Base-by-base conservation (phyloP, 2,888 invertebrate genomes). In the Crocallis elinguaria region DNA sequence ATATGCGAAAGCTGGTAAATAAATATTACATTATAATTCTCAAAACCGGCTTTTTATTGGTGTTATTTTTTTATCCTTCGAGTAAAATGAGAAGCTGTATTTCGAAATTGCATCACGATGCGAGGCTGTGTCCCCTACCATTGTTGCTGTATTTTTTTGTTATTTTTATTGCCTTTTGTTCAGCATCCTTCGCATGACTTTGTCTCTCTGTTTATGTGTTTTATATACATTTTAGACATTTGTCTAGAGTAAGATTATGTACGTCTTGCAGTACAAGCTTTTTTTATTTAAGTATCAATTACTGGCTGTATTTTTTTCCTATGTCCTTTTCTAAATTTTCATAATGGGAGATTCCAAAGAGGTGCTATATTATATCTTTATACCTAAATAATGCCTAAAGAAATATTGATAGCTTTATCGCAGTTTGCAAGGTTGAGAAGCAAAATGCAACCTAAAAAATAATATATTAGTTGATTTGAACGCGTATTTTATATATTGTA, bases 1-100 rank as follows among this genome's bases (percentile, higher is more conserved):
- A 29, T 36, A 37, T 37, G 36, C 38, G 45, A 12, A 14, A 23
- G 42, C 46, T 19, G 37, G 36, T 54, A 54, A 54, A 36, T 46
- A 46, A 51, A 14, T 16, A 38, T 32, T 14, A 39, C 13, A 3
- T 33, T 50, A 3, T 48, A 0, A 48, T 21, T 39, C 27, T 46
- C 33, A 11, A 30, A 23, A 42, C 35, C 35, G 43, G 38, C 35
- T 42, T 43, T 9, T 49, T 33, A 30, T 49, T 36, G 23, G 11
- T 29, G 36, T 36, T 44, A 30, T 33, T 41, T 9, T 43, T 37
- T 49, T 43, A 27, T 38, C 37, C 13, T 53, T 48, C 3, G 3
- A 23, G 3, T 14, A 17, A 13, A 9, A 13, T 14, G 11, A n/a
- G 11, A 17, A 19, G 16, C 14, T 30, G 14, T 6, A n/a, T 17